Conservation (phyloP, 2,888 invertebrate species). For the Cephus nigrinus region DNA sequence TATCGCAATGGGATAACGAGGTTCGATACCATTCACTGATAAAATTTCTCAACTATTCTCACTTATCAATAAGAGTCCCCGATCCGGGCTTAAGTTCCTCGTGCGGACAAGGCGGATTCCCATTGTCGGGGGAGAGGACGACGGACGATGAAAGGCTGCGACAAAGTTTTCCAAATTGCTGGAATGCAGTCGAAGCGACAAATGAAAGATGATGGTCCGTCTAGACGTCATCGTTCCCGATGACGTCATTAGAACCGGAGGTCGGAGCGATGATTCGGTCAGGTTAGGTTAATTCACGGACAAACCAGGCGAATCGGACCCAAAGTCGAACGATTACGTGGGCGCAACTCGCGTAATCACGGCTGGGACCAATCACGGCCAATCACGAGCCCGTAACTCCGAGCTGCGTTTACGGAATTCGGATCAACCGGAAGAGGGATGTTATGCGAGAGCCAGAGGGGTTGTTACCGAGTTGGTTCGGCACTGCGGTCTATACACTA, state of each 20-base stretch:
- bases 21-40: neutral
- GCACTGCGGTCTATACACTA: no score
- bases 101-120: neutral
- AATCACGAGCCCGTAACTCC: conserved; percentile 44
- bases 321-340: neutral
- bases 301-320: neutral
- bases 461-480: neutral
- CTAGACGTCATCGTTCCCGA: neutral
- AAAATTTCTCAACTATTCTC: neutral
- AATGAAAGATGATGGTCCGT: neutral
- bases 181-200: neutral
- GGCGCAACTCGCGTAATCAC: neutral
- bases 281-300: neutral
- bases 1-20: neutral
- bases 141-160: neutral
- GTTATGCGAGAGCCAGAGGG: neutral
- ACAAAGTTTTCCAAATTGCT: neutral
- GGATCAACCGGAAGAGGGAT: conserved; percentile 29
- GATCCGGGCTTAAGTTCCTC: neutral
- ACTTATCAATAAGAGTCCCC: neutral
- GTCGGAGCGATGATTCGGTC: neutral
- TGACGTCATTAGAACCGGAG: neutral
- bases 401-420: conserved; percentile 39
- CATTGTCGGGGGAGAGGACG: neutral
- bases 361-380: conserved; percentile 39